Base-by-base conservation (phyloP, 2,888 invertebrate species). In the Hydrotaea diabolus region DNA sequence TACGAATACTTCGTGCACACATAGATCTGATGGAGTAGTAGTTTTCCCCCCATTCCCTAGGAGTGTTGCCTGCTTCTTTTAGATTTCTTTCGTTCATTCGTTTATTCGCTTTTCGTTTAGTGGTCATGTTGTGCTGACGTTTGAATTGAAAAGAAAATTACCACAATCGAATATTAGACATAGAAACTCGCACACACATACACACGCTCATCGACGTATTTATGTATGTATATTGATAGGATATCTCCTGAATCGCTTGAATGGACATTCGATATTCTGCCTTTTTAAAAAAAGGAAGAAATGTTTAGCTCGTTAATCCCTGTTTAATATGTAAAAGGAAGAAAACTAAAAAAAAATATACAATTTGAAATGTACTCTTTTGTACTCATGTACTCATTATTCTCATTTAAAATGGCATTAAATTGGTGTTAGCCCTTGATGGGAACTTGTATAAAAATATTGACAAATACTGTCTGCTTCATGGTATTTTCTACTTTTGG, bases 91-190 rank as follows among this genome's bases (percentile, higher is more conserved):
- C 73, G 19, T 53, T 72, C 62, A 21, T 13, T 57, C 26, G 59
- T 26, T 15, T 19, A 73, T 55, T 31, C n/a, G 39, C 26, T 72
- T 17, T 55, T 71, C 59, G 26, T 59, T 59, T 71, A 36, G 73
- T 74, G 77, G 80, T 74, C 73, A 75, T 80, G 39, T 49, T 71
- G 83, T 46, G 23, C 55, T 75, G 49, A 75, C 8, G 43, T 77
- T 80, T 75, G 39, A 80, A 83, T 80, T 74, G 49, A 77, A 77
- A 77, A 46, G 74, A 74, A 64, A 73, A 69, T 77, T 75, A 55
- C 46, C 55, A 53, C 74, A 73, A 80, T 73, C 43, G 66, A 74
- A 77, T 80, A 75, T 72, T 57, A 59, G 43, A 36, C 19, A 64
- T 43, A 66, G 53, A 13, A 13, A 49, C 49, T n/a, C 5, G n/a